Base-by-base conservation (phyloP, 2,888 invertebrate species). In the Pyrgus malvae region DNA sequence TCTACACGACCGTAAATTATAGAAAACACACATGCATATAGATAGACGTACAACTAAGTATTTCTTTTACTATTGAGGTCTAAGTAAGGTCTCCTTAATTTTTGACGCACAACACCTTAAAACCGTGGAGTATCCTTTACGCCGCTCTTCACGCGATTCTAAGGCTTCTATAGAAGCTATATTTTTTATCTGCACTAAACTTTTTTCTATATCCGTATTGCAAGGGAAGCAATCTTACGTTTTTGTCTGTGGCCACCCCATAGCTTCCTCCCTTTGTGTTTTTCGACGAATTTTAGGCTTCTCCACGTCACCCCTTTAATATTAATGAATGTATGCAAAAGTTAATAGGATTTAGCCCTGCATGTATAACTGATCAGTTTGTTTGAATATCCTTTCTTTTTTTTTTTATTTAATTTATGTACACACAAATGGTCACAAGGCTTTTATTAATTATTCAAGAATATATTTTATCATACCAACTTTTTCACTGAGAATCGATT, bases 251-350 rank as follows among this genome's bases (percentile, higher is more conserved):
- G 85, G 68, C 83, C 83, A 83, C 83, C 83, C 78, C 75, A 71
- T 71, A 69, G 78, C 78, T 84, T 89, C 89, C 89, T 88, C 78
- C 76, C 84, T 86, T 88, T 88, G 88, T 85, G 70, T 64, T 67
- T 67, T 82, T 77, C 80, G 69, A 72, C 68, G 80, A 83, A 84
- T 73, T 79, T 78, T 77, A 71, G 80, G 83, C 83, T 85, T 85
- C 85, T 70, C 71, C 68, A 62, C 72, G 66, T 65, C 67, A 77
- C 65, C 74, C 76, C 69, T 76, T 72, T 63, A 74, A 79, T 77
- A 74, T 77, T 75, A 69, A 78, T 78, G 69, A 51, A 58, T 59
- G 57, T 67, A 76, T 72, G 78, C 78, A 74, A 72, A 78, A 70
- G 63, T 62, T 35, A 57, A 53, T 58, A 54, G 21, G 21, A 45